Evolutionary conservation across 2,113 vertebrate species (phyloP), one percentile per base, ranked within the genome.

Genomic region (Phycodurus eques): DNA sequence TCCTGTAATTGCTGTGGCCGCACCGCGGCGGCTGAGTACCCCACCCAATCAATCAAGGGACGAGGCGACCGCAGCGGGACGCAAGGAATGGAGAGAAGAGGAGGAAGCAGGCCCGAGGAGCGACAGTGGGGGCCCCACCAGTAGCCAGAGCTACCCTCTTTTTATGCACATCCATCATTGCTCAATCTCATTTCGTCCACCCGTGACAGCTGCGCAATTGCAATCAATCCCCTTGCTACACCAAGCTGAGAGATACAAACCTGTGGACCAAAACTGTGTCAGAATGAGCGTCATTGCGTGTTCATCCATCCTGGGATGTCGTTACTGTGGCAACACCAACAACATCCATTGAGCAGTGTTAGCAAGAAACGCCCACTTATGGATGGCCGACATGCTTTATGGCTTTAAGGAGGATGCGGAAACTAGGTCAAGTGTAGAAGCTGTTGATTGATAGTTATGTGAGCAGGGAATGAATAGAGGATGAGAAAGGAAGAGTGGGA

Each of bases 141-240:
- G 27, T 27, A 27, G 27, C 27, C 27, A 27, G 27, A 27, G 27
- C 27, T 27, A 27, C 27, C 27, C 27, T 53, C 66, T 69, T 61
- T 78, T 61, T 59, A 69, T 42, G 44, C 79, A 56, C 67, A 72
- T 71, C 72, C 61, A 72, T 70, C 60, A 31, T 46, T 14, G 14
- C 73, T 88, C 81, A 71, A 72, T 85, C 85, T 80, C 77, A 87
- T 78, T 85, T 80, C 76, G 80, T 85, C 69, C 17, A 0, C 69
- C 60, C 74, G 69, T 83, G 77, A 85, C 79, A 83, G 82, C 78
- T 75, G 74, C 57, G 44, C 73, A 84, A 88, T 85, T 86, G 78
- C 76, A 85, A 85, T 89, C 79, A 80, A 87, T 87, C 73, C 68
- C 62, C 42, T 33, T 11, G 60, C 81, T 78, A 74, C 71, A 73